A percentile compares a stretch with the other conserved stretches of the same genome.
phyloP scores from a whole-genome alignment of 2,113 vertebrate genomes.

The Chiloscyllium plagiosum region DNA sequence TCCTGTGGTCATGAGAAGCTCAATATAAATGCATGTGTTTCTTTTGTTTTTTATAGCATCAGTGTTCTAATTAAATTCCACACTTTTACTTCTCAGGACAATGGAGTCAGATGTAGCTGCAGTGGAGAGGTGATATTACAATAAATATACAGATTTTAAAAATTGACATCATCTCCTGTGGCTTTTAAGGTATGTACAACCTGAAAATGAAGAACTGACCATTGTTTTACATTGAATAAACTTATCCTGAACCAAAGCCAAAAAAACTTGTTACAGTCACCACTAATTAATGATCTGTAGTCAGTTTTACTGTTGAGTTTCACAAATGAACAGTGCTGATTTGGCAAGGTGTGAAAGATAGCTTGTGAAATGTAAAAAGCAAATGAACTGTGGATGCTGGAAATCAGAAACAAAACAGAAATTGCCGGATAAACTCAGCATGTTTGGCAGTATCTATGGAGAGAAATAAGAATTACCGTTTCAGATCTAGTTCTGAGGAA shows the following conservation, averaged over 20 bases:
- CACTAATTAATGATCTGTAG: background rate
- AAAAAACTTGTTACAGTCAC: too few species aligned
- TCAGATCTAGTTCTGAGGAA: too few species aligned
- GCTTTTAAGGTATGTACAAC: background rate
- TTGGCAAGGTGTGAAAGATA: background rate
- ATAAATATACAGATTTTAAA: background rate
- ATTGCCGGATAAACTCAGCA: too few species aligned
- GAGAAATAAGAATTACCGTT: too few species aligned
- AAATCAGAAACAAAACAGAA: too few species aligned
- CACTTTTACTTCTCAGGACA: background rate
- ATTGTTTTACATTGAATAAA: background rate
- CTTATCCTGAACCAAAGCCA: background rate
- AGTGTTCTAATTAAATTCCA: background rate
- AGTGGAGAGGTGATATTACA: background rate
- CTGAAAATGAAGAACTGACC: background rate
- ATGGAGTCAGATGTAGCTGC: background rate
- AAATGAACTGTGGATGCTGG: background rate
- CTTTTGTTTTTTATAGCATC: background rate
- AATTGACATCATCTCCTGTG: background rate
- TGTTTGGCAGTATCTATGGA: too few species aligned
- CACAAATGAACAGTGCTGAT: background rate
- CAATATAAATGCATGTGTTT: too few species aligned
- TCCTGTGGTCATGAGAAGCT: too few species aligned
- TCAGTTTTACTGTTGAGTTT: background rate
- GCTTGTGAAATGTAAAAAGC: too few species aligned